A percentile compares a stretch with the other conserved stretches of the same genome.
Conservation (phyloP, 2,888 invertebrate species). For the Morinoia aosen region DNA sequence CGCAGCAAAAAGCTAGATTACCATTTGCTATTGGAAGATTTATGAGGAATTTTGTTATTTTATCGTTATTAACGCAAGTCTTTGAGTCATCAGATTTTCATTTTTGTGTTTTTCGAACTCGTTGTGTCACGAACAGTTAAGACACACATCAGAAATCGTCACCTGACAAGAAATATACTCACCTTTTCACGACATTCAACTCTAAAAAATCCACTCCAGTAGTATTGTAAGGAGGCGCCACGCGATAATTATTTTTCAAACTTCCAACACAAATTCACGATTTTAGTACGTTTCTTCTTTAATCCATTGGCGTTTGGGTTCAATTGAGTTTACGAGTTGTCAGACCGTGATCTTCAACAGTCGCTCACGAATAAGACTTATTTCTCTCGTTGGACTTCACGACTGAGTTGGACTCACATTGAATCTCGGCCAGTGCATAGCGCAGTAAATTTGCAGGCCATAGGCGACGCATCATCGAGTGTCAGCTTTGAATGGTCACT, state of each 20-base stretch:
- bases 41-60: too few species aligned
- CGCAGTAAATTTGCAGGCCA: not conserved
- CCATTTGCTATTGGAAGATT: too few species aligned
- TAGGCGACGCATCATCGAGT: not conserved
- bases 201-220: not conserved
- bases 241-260: not conserved
- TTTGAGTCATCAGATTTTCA: too few species aligned
- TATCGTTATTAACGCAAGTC: too few species aligned
- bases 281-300: not conserved
- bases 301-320: not conserved
- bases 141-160: too few species aligned
- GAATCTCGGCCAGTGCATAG: not conserved
- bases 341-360: not conserved
- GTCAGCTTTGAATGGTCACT: not conserved
- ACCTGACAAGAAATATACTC: not conserved
- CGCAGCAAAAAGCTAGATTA: too few species aligned
- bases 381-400: not conserved
- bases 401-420: not conserved
- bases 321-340: too few species aligned
- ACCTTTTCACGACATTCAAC: not conserved
- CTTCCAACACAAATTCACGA: not conserved
- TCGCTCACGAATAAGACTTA: not conserved
- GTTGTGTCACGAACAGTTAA: too few species aligned
- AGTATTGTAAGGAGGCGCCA: not conserved
- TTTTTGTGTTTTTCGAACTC: too few species aligned